Evolutionary conservation across 2,113 vertebrate species (phyloP), one percentile per base, ranked within the genome.

Genomic region (Typhlomys cinereus): DNA sequence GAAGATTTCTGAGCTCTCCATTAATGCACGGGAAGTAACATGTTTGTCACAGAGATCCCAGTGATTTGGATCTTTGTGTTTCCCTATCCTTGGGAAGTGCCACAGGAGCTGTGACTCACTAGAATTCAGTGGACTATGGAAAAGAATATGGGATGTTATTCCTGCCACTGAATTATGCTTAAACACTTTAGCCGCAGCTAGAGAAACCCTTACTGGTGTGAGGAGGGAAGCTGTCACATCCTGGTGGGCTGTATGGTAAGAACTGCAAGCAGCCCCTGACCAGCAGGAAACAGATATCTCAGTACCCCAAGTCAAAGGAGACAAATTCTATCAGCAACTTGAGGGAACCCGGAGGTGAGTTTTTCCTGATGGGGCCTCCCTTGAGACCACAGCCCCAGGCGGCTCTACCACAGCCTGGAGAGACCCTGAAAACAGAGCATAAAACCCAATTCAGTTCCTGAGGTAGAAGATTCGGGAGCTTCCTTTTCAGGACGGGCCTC

Each of bases 21-120:
- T 36, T 5, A n/a, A 0, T 52, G 21, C 3, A 3, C 41, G 7
- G 25, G 29, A 4, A 5, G 12, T 1, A 20, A 34, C 21, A 12
- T 23, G 41, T 12, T 36, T 59, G 13, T 9, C 39, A 4, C 17
- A 36, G 46, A 61, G 23, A 73, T 1, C 7, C 21, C 18, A 21
- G 52, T 1, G 17, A 61, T 20, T n/a, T n/a, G n/a, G n/a, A 23
- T 4, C 29, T 34, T 85, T 67, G 31, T 36, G 74, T 25, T 13
- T 25, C 39, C 27, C 39, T 59, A 23, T 50, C 36, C 29, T 34
- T 25, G 31, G 41, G 23, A 29, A 12, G 20, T 23, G 61, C 10
- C 36, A 17, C 8, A 57, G 48, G 61, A 29, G 46, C 39, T 23
- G 12, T 0, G 8, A 50, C 31, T 36, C 57, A 46, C 39, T 71